Percentiles rank a stretch among this genome's conserved stretches.
Evolutionary conservation across 2,888 invertebrate genomes (phyloP).

Genomic region (Eupithecia subfuscata): DNA sequence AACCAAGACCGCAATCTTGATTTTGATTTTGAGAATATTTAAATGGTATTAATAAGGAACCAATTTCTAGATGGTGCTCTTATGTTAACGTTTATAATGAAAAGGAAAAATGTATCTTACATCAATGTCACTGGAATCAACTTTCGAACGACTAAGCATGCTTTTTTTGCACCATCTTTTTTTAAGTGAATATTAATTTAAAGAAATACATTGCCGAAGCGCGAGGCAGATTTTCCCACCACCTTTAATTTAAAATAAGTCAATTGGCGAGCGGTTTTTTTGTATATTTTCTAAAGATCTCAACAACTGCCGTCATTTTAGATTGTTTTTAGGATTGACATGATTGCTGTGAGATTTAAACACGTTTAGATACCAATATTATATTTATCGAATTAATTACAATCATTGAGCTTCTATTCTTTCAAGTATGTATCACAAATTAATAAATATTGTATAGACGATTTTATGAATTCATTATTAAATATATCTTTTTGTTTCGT

Average conservation of each 20-base stretch:
- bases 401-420: neutral
- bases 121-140: constrained; percentile 34
- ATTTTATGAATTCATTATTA: neutral
- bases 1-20: constrained; percentile 24
- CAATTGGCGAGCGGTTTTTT: constrained; percentile 64
- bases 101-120: constrained; percentile 30
- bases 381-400: neutral
- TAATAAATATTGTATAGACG: neutral
- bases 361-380: constrained; percentile 10
- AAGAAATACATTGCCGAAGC: constrained; percentile 74
- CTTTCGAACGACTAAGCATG: constrained; percentile 19
- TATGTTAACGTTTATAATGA: constrained; percentile 43
- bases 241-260: constrained; percentile 67
- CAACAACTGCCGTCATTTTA: constrained; percentile 69
- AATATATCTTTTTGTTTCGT: neutral
- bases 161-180: constrained; percentile 48
- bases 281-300: constrained; percentile 76
- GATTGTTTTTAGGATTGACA: constrained; percentile 50
- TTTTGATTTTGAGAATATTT: constrained; percentile 46
- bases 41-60: constrained; percentile 52
- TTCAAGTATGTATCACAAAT: neutral
- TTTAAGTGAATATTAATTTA: constrained; percentile 62
- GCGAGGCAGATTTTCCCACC: constrained; percentile 80
- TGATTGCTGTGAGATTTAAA: constrained; percentile 50
- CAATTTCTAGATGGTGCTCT: constrained; percentile 60